These are phyloP conservation scores for Capitella teleta DNA, from an alignment of 1,140 invertebrate genomes.

Conservation along the genomic window DNA sequence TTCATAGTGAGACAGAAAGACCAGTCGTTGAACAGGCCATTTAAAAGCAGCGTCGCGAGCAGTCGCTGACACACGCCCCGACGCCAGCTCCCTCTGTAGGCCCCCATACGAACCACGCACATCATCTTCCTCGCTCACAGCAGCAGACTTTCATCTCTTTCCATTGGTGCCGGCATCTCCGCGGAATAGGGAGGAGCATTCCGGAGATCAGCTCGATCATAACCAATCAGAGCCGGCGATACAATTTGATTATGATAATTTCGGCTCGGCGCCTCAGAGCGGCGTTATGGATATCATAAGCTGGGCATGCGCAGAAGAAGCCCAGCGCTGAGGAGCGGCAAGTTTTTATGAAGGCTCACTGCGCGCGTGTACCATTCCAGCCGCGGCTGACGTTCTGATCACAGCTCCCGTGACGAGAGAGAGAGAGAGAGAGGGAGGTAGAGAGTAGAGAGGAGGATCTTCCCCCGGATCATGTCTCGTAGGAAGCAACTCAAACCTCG, in stretches of 20 bases:
- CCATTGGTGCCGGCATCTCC: neutral
- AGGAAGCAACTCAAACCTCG: slow-evolving; percentile 1
- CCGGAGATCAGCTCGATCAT: neutral
- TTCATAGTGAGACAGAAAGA: neutral
- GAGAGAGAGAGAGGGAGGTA: too few relatives aligned
- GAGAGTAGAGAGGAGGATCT: too few relatives aligned
- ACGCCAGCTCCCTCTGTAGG: neutral
- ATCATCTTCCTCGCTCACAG: neutral
- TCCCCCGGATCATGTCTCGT: too few relatives aligned
- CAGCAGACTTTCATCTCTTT: neutral
- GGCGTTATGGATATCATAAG: slow-evolving; percentile 4
- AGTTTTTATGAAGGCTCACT: too few relatives aligned
- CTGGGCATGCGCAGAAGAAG: neutral
- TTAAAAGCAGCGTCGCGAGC: neutral
- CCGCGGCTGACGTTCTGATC: neutral
- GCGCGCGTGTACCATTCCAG: slow-evolving; percentile 1
- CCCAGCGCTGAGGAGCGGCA: too few relatives aligned
- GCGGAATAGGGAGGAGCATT: neutral
- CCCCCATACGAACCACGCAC: neutral
- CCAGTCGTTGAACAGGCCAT: neutral
- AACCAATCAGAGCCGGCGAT: slow-evolving; percentile 1
- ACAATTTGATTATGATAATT: slow-evolving; percentile 3
- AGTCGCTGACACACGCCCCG: neutral
- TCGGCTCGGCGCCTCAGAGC: neutral
- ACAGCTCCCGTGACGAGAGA: too few relatives aligned